Evolutionary conservation across 2,113 vertebrate genomes (phyloP).

Genomic region (Axis porcinus): DNA sequence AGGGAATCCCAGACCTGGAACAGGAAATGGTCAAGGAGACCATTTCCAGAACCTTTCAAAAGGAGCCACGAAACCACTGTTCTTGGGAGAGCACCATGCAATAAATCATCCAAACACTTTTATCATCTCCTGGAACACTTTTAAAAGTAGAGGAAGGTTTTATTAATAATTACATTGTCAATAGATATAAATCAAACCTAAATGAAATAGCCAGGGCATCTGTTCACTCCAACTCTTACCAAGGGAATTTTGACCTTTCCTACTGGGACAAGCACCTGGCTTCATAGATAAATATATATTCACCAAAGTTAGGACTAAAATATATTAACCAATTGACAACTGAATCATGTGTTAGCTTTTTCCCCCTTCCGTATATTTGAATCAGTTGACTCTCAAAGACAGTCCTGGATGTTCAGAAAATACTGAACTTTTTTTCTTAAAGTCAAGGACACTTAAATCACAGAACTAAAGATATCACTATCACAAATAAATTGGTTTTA

Average conservation of each 20-base stretch:
- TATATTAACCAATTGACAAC: not conserved
- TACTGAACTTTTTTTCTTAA: not conserved
- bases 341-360: not conserved
- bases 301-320: not conserved
- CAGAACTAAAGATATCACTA: not conserved
- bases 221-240: not conserved
- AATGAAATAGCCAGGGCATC: not conserved
- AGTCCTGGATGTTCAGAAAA: not conserved
- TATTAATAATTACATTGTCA: slow-evolving; percentile 24
- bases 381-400: not conserved
- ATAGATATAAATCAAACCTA: slow-evolving; percentile 1
- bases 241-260: not conserved
- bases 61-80: not conserved
- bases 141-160: not conserved
- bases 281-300: not conserved
- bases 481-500: not conserved
- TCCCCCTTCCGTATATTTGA: not conserved
- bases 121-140: not conserved
- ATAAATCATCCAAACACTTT: not conserved
- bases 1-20: not conserved
- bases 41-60: not conserved
- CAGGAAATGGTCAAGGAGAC: not conserved
- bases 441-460: not conserved
- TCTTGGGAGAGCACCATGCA: not conserved
- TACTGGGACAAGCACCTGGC: not conserved